Base-by-base conservation (phyloP, 2,113 vertebrate genomes). In the Barnardius zonarius region DNA sequence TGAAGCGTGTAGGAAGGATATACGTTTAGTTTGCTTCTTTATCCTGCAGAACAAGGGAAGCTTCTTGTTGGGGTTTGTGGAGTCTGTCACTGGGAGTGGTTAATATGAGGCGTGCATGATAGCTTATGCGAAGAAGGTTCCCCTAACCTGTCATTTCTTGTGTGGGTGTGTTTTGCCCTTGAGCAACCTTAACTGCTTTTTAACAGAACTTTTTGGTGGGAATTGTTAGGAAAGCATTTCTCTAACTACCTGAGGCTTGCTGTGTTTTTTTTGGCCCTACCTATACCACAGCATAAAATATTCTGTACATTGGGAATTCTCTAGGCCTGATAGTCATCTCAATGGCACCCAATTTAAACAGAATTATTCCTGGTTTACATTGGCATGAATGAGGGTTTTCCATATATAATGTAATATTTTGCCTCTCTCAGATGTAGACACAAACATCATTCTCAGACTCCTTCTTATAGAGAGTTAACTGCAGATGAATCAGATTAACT, bases 71-170 rank as follows among this genome's bases (percentile, higher is more conserved):
- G 79, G 52, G 83, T 90, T 94, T 96, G 85, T 96, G 85, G 72
- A 96, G 92, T 64, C 88, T 86, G 88, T 75, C 72, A 39, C 64
- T 90, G 95, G 94, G 93, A 96, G 92, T 92, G 94, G 94, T 86
- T 95, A 94, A 70, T 22, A 24, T 4, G 43, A 93, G 73, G 46
- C 14, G 48, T 67, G 64, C 88, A 91, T 1, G 25, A 44, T 63
- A 94, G 27, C 44, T 92, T 95, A 79, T 86, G 93, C n/a, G 77
- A 93, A 88, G 69, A 96, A 93, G 90, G 80, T 84, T 96, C 62
- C 88, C 73, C 76, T 86, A 97, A 92, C 93, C 85, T 96, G 93
- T 94, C 95, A 96, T 96, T 96, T 96, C 90, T 96, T 97, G 95
- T 80, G 95, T 93, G 75, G 96, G 95, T 93, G 94, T 96, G 93